Base-by-base conservation (phyloP, 2,113 vertebrate genomes). In the Ursus arctos region DNA sequence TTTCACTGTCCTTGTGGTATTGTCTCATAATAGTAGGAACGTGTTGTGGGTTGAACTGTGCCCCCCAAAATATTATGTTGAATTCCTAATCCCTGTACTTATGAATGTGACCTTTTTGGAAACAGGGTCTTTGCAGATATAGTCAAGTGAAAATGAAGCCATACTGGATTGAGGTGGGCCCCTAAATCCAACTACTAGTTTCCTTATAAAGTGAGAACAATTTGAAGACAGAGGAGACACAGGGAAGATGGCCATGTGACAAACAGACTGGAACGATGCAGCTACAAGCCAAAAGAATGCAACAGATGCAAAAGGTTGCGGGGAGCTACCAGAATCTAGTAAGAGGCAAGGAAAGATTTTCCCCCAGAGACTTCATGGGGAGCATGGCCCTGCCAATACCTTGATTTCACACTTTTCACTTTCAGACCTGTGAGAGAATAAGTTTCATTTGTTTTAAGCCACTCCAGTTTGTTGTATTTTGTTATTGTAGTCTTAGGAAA, bases 101-200 rank as follows among this genome's bases (percentile, higher is more conserved):
- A 43, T 89, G 13, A 80, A 65, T 79, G 19, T 79, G 49, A 81
- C 51, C 36, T 81, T 57, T 53, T 69, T 90, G 72, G 47, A 89
- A 79, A 90, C 49, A 82, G 43, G 67, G 6, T 53, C 43, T 93
- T 74, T 93, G 74, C 33, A 55, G 65, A 90, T 61, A 1, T 57
- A 77, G 72, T 76, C 61, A 63, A 90, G 65, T 72, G 82, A 90
- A 95, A 10, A 91, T 72, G n/a, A 63, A n/a, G 80, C 86, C 18
- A 90, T 6, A 31, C 7, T 85, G 55, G 55, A 33, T 53, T 22
- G 18, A 28, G 11, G 57, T 69, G 57, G n/a, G 4, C n/a, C 19
- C 67, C n/a, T 36, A 92, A 87, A 77, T 91, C 87, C 59, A 76
- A 69, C 74, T 71, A 74, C 33, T 43, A 85, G 49, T 31, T 57